Conservation (phyloP, 2,888 invertebrate species). For the Melikaiella ostensackeni region DNA sequence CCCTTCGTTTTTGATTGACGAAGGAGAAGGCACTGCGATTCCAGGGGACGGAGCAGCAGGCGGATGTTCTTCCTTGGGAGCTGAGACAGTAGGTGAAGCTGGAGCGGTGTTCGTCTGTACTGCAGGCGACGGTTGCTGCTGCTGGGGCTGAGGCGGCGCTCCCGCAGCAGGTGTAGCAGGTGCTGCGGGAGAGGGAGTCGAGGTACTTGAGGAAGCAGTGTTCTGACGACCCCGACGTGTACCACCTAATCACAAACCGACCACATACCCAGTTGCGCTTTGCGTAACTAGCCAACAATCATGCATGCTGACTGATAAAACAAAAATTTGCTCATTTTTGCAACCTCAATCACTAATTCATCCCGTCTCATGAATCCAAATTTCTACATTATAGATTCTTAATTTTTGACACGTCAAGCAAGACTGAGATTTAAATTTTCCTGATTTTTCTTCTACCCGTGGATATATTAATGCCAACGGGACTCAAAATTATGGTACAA, state of each 20-base stretch:
- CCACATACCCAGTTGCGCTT: constrained; percentile 77
- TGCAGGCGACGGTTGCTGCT: constrained; percentile 67
- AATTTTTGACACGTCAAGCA: neutral
- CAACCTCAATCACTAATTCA: constrained; percentile 40
- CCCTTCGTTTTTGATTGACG: constrained; percentile 62
- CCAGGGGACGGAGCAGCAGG: constrained; percentile 69
- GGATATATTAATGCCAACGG: too few species aligned
- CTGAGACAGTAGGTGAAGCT: constrained; percentile 80
- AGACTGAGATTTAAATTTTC: neutral
- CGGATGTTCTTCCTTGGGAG: constrained; percentile 77
- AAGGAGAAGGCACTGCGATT: constrained; percentile 63
- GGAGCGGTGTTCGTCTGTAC: constrained; percentile 78
- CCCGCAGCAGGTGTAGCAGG: constrained; percentile 74
- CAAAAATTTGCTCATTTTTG: constrained; percentile 48
- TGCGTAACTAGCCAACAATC: constrained; percentile 68
- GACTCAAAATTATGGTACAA: too few species aligned
- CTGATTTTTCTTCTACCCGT: neutral
- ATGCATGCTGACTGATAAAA: constrained; percentile 62
- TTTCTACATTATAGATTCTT: neutral
- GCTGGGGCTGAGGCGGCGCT: constrained; percentile 74
- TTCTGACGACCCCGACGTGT: constrained; percentile 77
- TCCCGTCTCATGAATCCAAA: constrained; percentile 35
- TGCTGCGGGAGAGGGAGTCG: constrained; percentile 73
- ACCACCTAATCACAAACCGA: constrained; percentile 77
- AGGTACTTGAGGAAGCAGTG: constrained; percentile 73